Percentiles rank a stretch among this genome's conserved stretches.
Evolutionary conservation across 2,888 invertebrate genomes (phyloP).

Genomic region (Cybosia mesomella): DNA sequence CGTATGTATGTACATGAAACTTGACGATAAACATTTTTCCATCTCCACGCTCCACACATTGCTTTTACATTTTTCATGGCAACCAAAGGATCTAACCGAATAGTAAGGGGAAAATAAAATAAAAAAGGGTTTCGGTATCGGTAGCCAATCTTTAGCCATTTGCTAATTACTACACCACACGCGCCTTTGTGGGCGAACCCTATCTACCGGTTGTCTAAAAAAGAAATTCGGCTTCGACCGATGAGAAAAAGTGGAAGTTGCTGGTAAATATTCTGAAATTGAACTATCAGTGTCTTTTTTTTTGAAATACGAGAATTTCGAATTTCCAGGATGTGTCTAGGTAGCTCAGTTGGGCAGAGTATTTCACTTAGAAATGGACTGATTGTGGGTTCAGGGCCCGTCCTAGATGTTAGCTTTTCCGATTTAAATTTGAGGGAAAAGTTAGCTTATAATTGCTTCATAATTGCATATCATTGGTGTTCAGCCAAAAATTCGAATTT

Average conservation of each 20-base stretch:
- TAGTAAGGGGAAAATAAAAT: conserved; percentile 51
- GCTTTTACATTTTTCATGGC: conserved; percentile 39
- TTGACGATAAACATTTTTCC: neutral
- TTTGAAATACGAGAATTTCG: too few relatives aligned
- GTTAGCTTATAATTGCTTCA: too few relatives aligned
- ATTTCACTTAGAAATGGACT: too few relatives aligned
- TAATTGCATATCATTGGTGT: too few relatives aligned
- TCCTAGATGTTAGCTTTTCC: too few relatives aligned
- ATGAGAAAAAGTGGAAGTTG: conserved; percentile 33
- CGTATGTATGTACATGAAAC: neutral
- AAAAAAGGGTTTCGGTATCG: conserved; percentile 53
- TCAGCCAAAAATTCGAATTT: neutral
- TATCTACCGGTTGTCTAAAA: conserved; percentile 44
- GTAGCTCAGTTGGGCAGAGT: too few relatives aligned
- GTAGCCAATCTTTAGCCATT: conserved; percentile 74
- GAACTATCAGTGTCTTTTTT: neutral
- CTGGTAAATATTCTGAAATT: conserved; percentile 12
- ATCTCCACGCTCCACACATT: conserved; percentile 9
- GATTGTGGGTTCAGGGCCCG: too few relatives aligned
- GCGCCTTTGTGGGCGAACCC: conserved; percentile 63
- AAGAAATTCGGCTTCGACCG: conserved; percentile 29
- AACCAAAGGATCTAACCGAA: conserved; percentile 55
- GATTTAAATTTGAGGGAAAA: too few relatives aligned
- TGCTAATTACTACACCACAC: conserved; percentile 77
- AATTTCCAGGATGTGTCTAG: too few relatives aligned